These are phyloP conservation scores for Cardinalis cardinalis DNA, from an alignment of 2,113 vertebrate genomes.

Conservation along the genomic window DNA sequence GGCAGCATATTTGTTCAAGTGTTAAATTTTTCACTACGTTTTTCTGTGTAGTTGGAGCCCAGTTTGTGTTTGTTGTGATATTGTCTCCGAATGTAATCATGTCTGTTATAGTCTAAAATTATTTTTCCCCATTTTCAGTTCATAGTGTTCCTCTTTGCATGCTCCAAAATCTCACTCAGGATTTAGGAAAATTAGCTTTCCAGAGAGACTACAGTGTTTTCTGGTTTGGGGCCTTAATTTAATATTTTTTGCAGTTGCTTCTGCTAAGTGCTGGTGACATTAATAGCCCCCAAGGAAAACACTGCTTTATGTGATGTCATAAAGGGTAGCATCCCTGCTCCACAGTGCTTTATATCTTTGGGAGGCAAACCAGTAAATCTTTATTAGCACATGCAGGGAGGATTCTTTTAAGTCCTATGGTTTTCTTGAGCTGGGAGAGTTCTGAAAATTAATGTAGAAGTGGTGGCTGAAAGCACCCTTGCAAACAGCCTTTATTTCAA, in stretches of 20 bases:
- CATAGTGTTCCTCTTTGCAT: background rate
- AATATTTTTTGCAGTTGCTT: background rate
- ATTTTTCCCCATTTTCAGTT: background rate
- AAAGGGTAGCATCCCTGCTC: background rate
- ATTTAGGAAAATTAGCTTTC: constrained; percentile 25
- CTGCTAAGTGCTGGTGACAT: background rate
- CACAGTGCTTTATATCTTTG: background rate
- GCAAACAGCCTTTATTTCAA: background rate
- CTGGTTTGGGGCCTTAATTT: background rate
- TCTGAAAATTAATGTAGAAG: background rate
- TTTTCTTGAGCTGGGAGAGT: background rate
- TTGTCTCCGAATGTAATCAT: background rate
- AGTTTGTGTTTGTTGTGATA: background rate
- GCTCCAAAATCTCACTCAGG: background rate
- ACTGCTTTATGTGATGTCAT: background rate
- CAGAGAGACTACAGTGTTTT: background rate
- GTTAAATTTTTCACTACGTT: background rate
- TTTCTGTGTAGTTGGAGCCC: background rate
- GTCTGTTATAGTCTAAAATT: background rate
- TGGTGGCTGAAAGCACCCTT: background rate
- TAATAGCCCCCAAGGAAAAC: background rate
- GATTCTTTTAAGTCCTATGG: background rate
- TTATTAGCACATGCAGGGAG: background rate
- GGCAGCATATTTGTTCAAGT: background rate
- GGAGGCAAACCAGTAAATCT: background rate